Evolutionary conservation across 1,140 invertebrate genomes (phyloP).

Genomic region (Onthophagus taurus): DNA sequence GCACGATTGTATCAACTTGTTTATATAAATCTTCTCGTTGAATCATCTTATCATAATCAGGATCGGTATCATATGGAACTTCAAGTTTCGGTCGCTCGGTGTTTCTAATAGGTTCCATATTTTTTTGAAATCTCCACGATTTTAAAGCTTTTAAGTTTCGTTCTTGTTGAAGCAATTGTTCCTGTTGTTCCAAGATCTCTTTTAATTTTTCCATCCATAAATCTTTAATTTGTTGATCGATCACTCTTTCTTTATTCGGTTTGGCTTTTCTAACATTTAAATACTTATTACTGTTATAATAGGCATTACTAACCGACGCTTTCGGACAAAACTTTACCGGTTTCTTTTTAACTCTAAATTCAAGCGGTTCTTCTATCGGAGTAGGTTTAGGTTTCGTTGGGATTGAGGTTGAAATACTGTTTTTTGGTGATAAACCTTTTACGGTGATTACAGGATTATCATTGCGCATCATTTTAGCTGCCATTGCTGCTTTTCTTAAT

Average conservation of each 20-base stretch:
- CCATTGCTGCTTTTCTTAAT: too few species aligned
- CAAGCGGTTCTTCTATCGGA: too few species aligned
- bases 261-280: not conserved
- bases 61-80: not conserved
- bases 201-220: not conserved
- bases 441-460: too few species aligned
- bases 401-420: too few species aligned
- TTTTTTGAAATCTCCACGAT: not conserved
- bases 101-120: not conserved
- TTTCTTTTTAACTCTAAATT: too few species aligned
- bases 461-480: too few species aligned
- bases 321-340: too few species aligned
- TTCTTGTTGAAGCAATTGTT: not conserved
- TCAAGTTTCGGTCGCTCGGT: not conserved
- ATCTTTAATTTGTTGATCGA: not conserved
- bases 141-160: not conserved
- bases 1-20: not conserved
- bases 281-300: constrained; percentile 1
- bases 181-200: not conserved
- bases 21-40: not conserved
- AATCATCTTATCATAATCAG: not conserved
- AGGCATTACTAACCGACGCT: not conserved
- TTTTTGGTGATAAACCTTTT: too few species aligned
- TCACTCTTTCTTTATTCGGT: not conserved
- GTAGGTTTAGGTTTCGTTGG: too few species aligned